Evolutionary conservation across 1,140 invertebrate genomes (phyloP), one percentile per base, ranked within the genome.

Genomic region (Drosophila ambigua): DNA sequence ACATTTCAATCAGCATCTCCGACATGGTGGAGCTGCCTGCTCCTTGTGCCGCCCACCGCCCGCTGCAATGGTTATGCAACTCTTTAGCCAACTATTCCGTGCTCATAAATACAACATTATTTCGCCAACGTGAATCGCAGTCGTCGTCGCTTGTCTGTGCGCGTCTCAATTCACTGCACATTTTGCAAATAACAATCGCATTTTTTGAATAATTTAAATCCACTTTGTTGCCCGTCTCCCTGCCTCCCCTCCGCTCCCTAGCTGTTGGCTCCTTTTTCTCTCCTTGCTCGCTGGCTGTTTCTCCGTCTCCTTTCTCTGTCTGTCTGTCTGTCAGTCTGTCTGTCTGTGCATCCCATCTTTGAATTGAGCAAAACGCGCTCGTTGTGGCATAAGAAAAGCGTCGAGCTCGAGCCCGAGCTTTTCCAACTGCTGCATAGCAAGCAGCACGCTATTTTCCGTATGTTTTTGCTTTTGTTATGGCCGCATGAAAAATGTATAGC

Each of bases 161-260:
- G 60, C 83, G 83, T 88, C 83, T 87, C 83, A 88, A 87, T 88
- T 87, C 83, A 82, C 66, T 87, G 83, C 75, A 87, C 83, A 87
- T 88, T 88, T 88, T 87, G 83, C 83, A 87, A 87, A 87, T 87
- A 87, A 87, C 83, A 87, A 87, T 87, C 79, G 83, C 83, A 87
- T 87, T 87, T 87, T 87, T 87, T 87, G 84, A 87, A 87, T 87
- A 87, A 87, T 87, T 87, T 76, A 87, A 87, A 87, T 87, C 83
- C 83, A 87, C 83, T 87, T 87, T 87, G 83, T 83, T 77, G 83
- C 79, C 74, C 57, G 72, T 75, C 72, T 66, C 16, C 16, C 16
- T 16, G 16, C 16, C 16, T 28, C 59, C 23, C 23, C 3, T 24
- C 23, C 23, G 0, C 23, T 2, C 23, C 79, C 72, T 57, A 49